Evolutionary conservation across 2,888 invertebrate genomes (phyloP), one percentile per base, ranked within the genome.

Genomic region (Dynastes grantii): DNA sequence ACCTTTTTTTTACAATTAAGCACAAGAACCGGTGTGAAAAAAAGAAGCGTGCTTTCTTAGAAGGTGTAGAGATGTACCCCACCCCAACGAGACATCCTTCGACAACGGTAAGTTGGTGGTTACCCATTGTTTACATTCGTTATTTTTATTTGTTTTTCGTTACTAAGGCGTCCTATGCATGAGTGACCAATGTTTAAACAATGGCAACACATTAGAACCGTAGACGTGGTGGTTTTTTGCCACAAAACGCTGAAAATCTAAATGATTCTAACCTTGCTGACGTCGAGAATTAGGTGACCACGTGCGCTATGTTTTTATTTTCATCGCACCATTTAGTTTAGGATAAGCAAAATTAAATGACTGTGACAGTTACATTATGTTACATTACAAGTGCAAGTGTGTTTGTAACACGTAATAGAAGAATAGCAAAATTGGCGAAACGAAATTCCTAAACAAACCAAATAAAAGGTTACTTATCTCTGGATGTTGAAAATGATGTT

Each of bases 1-100:
- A 81, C 32, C 32, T 5, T 80, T 76, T 70, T 49, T 67, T 22
- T 58, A 4, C 16, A 13, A 53, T 37, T 70, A 22, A 22, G n/a
- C 37, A 55, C 32, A 71, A 71, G 71, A 71, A 58, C 13, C 71
- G 71, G 32, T 71, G 71, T 71, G 71, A 58, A 49, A 53, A 55
- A n/a, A 71, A 71, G 58, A 76, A 81, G 80, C 77, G 81, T 71
- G 71, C 40, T 71, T 71, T 22, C 37, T 58, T n/a, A 70, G 51
- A 70, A 84, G 82, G 83, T 82, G 76, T 81, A 85, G 88, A 84
- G 87, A 94, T 94, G 94, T 94, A 94, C 90, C 94, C 94, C 88
- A 91, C 94, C 88, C 93, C 93, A 89, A 92, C 93, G 89, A 92
- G 94, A 91, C 94, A 94, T 90, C 93, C 94, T 90, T 92, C 94